These are phyloP conservation scores for Dermatemys mawii DNA, from an alignment of 2,113 vertebrate species.

Conservation along the genomic window DNA sequence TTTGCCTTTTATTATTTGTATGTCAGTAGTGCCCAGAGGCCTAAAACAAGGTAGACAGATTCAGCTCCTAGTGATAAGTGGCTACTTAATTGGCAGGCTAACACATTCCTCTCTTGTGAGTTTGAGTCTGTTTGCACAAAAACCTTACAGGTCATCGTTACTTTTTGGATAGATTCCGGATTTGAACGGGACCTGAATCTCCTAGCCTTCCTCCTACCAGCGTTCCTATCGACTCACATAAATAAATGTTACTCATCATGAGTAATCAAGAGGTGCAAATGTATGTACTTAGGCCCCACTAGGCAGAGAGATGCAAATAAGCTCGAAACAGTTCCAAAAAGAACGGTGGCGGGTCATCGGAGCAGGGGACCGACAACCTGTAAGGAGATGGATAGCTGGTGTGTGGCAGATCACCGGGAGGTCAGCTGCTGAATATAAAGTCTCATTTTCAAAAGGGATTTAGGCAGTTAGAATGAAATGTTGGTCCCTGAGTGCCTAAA, in stretches of 20 bases:
- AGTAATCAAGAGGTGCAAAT: neutral
- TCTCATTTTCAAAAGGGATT: neutral
- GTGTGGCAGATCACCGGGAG: neutral
- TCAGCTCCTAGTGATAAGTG: neutral
- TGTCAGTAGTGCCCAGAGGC: slow-evolving; percentile 7
- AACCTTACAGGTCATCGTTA: neutral
- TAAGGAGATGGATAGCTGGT: neutral
- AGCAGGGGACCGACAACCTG: neutral
- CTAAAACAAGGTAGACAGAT: neutral
- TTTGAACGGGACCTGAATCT: rapidly evolving
- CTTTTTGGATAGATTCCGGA: neutral
- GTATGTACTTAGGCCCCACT: neutral
- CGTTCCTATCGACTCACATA: neutral
- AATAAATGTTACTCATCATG: neutral
- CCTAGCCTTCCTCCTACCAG: neutral
- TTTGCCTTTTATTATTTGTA: neutral
- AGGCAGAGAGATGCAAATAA: neutral
- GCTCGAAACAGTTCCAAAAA: neutral
- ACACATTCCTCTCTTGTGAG: neutral
- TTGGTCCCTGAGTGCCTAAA: neutral
- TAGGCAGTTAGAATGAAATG: neutral
- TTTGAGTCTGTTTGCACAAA: neutral
- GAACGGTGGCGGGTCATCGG: neutral
- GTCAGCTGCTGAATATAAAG: neutral
- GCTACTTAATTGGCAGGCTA: neutral